These are phyloP conservation scores for Proales similis DNA, from an alignment of 1,140 invertebrate genomes.

Conservation along the genomic window DNA sequence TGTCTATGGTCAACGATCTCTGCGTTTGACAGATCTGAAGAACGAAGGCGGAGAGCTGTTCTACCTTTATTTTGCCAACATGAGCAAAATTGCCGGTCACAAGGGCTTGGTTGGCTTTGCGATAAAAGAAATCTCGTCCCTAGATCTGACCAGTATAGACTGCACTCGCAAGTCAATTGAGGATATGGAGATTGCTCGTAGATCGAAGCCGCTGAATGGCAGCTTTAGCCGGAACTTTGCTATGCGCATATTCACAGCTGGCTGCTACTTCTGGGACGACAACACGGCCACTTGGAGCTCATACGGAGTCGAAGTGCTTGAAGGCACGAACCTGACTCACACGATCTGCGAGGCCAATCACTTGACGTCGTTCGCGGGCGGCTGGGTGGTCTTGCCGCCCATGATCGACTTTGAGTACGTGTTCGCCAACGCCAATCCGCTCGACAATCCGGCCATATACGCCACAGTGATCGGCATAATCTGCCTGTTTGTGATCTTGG, in stretches of 20 bases:
- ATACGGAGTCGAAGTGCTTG: constrained; percentile 43
- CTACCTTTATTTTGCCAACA: background rate
- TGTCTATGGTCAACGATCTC: no score
- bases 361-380: constrained; percentile 50
- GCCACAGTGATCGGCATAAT: constrained; percentile 55
- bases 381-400: constrained; percentile 51
- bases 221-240: constrained; percentile 40
- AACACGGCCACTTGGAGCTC: constrained; percentile 41
- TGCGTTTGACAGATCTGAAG: no score
- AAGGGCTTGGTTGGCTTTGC: constrained; percentile 18
- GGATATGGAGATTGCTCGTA: background rate
- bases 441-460: constrained; percentile 58
- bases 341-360: constrained; percentile 48
- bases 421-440: constrained; percentile 54
- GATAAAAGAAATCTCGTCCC: constrained; percentile 10
- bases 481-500: constrained; percentile 44
- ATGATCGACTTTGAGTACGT: constrained; percentile 52
- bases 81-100: constrained; percentile 14
- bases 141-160: background rate
- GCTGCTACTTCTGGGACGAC: constrained; percentile 40
- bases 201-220: background rate
- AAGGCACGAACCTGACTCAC: constrained; percentile 38
- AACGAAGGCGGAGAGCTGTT: no score
- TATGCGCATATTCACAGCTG: constrained; percentile 36
- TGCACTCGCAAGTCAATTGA: background rate